These are phyloP conservation scores for Harpegnathos saltator DNA, from an alignment of 1,140 invertebrate species.

Conservation along the genomic window DNA sequence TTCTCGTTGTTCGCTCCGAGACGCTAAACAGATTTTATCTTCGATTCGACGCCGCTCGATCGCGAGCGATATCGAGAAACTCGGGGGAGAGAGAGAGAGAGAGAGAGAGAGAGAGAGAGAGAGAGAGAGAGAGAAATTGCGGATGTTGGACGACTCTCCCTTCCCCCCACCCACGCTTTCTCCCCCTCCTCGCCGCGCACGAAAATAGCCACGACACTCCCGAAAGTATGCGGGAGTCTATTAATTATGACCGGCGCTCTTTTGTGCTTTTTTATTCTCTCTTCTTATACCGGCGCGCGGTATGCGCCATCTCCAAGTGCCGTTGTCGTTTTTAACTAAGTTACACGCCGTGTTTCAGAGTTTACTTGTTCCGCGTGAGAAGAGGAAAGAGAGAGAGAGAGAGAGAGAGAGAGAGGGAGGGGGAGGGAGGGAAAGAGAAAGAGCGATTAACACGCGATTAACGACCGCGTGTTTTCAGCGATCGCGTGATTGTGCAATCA, in stretches of 20 bases:
- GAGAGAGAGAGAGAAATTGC: too few relatives aligned
- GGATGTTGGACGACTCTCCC: too few relatives aligned
- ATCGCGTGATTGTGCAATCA: conserved; percentile 58
- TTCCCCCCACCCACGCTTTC: too few relatives aligned
- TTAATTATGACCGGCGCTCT: background rate
- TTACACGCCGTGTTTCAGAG: conserved; percentile 22
- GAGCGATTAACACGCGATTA: conserved; percentile 55
- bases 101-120: too few relatives aligned
- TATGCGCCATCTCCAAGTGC: background rate
- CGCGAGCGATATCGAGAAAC: too few relatives aligned
- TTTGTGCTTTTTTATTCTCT: background rate
- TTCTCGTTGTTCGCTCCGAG: too few relatives aligned
- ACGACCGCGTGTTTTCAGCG: conserved; percentile 58
- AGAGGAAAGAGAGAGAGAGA: background rate
- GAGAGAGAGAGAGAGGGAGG: conserved; percentile 27
- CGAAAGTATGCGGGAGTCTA: background rate
- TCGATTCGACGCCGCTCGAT: too few relatives aligned
- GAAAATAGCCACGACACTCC: background rate
- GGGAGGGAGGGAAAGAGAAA: background rate
- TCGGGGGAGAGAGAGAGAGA: too few relatives aligned
- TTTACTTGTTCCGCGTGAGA: conserved; percentile 28
- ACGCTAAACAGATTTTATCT: too few relatives aligned
- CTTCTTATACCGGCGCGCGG: background rate
- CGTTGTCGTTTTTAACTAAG: background rate
- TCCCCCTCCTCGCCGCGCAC: background rate